Evolutionary conservation across 2,113 vertebrate genomes (phyloP), one percentile per base, ranked within the genome.

Genomic region (Sorex fumeus): DNA sequence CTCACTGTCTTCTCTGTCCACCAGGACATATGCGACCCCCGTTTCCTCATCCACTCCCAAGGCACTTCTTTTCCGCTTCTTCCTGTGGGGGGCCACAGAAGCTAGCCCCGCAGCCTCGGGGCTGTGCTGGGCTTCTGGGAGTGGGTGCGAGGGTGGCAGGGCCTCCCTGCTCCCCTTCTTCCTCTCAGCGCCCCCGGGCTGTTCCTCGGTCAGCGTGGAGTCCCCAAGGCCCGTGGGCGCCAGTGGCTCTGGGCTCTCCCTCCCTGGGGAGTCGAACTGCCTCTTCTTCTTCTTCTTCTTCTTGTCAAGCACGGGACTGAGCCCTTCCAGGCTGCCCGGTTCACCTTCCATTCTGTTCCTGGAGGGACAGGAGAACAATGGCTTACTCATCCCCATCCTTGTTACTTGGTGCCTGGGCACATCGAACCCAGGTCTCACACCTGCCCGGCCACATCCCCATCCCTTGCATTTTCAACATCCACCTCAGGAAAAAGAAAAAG

Each of bases 261-360:
- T 0, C 69, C 16, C 1, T 15, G 4, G 1, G 53, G 53, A 53
- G 18, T 53, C 3, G 10, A 45, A 81, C 3, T 1, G 9, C 43
- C 95, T 97, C 92, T 97, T 97, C 18, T 53, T 53, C 12, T 53
- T 96, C 84, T 45, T 97, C 57, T 93, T 97, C 32, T 92, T 97
- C 93, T 97, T 97, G 3, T 62, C 0, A 79, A 76, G 79, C 47
- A 64, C 27, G 7, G 57, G 43, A 30, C 36, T 64, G 50, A 88
- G 85, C 9, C 91, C 89, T 76, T 93, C 91, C 77, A 28, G 78
- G 92, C 34, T 25, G 16, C 0, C 84, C 4, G 57, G 13, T 16
- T 57, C 18, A 57, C 4, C 72, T 80, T 92, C 94, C 97, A 97
- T 97, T 21, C 80, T 69, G 87, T 76, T 94, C 84, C 97, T 98